phyloP scores from a whole-genome alignment of 2,113 vertebrate species.

The Elaphurus davidianus region DNA sequence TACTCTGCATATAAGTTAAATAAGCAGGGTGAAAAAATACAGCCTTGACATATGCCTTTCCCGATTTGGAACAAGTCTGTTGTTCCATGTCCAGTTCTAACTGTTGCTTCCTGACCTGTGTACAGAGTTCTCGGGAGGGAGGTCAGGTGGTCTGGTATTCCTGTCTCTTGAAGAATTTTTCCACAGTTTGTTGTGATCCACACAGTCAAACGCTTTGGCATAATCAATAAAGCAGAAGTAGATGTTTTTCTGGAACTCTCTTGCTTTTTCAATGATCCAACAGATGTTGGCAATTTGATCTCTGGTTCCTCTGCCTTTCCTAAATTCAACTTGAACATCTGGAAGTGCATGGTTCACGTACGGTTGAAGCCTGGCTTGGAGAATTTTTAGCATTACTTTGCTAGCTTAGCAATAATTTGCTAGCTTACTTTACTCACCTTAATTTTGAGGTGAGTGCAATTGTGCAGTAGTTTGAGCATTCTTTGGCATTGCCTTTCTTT shows the following conservation, averaged over 20 bases:
- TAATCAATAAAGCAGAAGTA: neutral
- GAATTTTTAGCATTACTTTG: neutral
- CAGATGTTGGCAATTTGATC: neutral
- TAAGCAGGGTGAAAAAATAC: neutral
- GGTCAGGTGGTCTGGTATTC: neutral
- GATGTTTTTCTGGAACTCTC: neutral
- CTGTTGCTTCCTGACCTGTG: neutral
- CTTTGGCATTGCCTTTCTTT: neutral
- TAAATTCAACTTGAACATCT: neutral
- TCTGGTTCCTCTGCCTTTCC: neutral
- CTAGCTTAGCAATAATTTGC: neutral
- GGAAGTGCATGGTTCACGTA: fast-evolving
- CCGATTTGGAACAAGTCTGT: neutral
- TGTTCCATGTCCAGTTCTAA: neutral
- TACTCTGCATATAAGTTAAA: neutral
- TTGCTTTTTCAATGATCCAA: neutral
- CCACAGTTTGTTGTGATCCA: neutral
- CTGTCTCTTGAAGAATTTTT: neutral
- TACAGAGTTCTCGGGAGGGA: neutral
- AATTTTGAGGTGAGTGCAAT: neutral
- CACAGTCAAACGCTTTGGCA: neutral
- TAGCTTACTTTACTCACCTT: neutral
- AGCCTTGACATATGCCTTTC: neutral
- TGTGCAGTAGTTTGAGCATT: neutral
- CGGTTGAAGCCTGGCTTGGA: neutral